Evolutionary conservation across 2,113 vertebrate genomes (phyloP).

Genomic region (Leucoraja erinaceus): DNA sequence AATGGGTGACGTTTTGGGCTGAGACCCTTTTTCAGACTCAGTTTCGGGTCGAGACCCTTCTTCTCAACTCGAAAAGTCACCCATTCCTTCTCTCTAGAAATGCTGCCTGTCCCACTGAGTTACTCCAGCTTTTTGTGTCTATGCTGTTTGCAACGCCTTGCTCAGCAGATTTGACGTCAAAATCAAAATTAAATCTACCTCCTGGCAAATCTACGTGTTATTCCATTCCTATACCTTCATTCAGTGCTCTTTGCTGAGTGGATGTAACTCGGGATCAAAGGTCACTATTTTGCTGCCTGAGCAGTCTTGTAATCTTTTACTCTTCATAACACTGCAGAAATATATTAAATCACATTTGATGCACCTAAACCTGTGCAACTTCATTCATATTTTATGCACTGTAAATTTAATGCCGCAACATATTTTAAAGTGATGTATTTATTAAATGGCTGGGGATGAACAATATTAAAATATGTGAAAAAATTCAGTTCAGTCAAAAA

Average conservation of each 20-base stretch:
- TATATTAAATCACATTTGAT: slow-evolving; percentile 96
- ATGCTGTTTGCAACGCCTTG: slow-evolving; percentile 49
- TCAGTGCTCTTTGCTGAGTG: slow-evolving; percentile 76
- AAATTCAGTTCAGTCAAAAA: slow-evolving; percentile 84
- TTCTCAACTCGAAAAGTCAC: too few relatives aligned
- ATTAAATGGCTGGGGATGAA: slow-evolving; percentile 78
- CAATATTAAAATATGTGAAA: slow-evolving; percentile 50
- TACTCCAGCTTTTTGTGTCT: neutral
- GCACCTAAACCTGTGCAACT: slow-evolving; percentile 79
- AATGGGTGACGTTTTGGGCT: too few relatives aligned
- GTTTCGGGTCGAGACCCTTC: too few relatives aligned
- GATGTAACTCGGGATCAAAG: slow-evolving; percentile 75
- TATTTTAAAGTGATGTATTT: slow-evolving; percentile 92
- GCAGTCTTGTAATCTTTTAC: slow-evolving; percentile 73
- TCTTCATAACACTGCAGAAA: slow-evolving; percentile 67
- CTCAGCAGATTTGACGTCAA: slow-evolving; percentile 78
- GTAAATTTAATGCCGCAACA: slow-evolving; percentile 86
- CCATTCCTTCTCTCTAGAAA: too few relatives aligned
- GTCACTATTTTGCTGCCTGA: slow-evolving; percentile 64
- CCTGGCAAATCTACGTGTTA: slow-evolving; percentile 72
- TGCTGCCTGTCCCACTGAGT: too few relatives aligned
- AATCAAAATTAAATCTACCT: slow-evolving; percentile 71
- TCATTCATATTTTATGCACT: slow-evolving; percentile 96
- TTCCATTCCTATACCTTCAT: slow-evolving; percentile 64
- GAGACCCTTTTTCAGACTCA: too few relatives aligned